Evolutionary conservation across 2,797 vertebrate genomes (phyloP), one percentile per base, ranked within the genome.

Genomic region (Sebastes elongatus): DNA sequence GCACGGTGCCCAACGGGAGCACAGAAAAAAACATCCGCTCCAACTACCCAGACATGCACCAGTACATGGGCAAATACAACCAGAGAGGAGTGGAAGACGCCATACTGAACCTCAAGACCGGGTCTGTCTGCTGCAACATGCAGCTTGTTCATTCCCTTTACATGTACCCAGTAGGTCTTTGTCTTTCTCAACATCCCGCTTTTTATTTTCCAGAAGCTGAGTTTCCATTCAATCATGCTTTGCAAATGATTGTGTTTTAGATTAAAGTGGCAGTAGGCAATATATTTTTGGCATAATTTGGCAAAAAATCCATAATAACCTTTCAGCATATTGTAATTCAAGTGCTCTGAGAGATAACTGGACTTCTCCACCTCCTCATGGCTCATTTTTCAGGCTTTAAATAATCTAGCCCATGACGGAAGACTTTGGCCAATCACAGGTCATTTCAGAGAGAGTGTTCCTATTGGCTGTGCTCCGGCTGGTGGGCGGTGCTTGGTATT

Each of bases 11-110:
- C 89, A 99, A 99, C 6, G 98, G 98, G 85, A 98, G 97, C 95
- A 99, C 98, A 0, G 98, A 99, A 95, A 98, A 98, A 93, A 99
- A 99, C 86, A 98, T 99, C 85, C 97, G 98, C 86, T 98, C 97
- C 94, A 99, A 98, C 93, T 99, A 99, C 88, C 97, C 97, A 3
- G 97, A 96, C 92, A 98, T 99, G 97, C 97, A 99, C 89, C 96
- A 96, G 89, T 98, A 98, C 94, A 98, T 98, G 97, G 96, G 97
- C 80, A 97, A 97, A 85, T 98, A 98, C 95, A 98, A 99, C 96
- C 98, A 99, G 95, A 97, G 93, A 61, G 96, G 97, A 62, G 98
- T 98, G 89, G 97, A 98, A 90, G 97, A 99, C 13, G 97, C 97
- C 32, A 97, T 98, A 82, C 87, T 95, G 20, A 97, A 98, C 93